A percentile compares a stretch with the other conserved stretches of the same genome.
phyloP scores from a whole-genome alignment of 2,113 vertebrate species.

The Lampris megalopsis region DNA sequence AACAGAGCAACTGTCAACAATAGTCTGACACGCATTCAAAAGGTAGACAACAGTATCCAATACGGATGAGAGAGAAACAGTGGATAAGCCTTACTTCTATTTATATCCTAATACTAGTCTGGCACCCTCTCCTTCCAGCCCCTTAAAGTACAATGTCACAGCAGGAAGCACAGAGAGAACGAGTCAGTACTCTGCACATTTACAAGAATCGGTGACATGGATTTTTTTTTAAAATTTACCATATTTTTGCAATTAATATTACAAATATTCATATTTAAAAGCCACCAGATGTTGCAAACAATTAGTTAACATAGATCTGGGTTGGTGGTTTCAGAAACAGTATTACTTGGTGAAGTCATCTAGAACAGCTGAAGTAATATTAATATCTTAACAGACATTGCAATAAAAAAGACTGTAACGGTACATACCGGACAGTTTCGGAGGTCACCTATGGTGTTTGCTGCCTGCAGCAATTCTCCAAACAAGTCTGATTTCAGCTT shows the following conservation, averaged over 20 bases:
- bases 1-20: constrained; percentile 24
- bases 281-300: background rate
- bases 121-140: constrained; percentile 61
- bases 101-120: constrained; percentile 76
- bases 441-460: constrained; percentile 94
- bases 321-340: too few species aligned
- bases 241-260: constrained; percentile 17
- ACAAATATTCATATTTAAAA: background rate
- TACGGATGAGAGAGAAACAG: constrained; percentile 70
- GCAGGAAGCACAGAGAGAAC: constrained; percentile 38
- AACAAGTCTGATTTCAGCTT: constrained; percentile 94
- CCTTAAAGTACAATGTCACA: constrained; percentile 59
- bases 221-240: constrained; percentile 16
- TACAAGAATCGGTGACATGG: constrained; percentile 4
- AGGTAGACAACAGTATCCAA: constrained; percentile 63
- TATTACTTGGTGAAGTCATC: background rate
- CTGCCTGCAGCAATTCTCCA: constrained; percentile 94
- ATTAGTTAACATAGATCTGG: background rate
- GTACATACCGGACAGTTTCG: constrained; percentile 93
- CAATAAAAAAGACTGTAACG: background rate
- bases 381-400: too few species aligned
- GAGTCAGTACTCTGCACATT: constrained; percentile 28
- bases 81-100: constrained; percentile 74
- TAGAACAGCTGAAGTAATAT: too few species aligned
- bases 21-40: constrained; percentile 49